Evolutionary conservation across 1,140 invertebrate species (phyloP), one percentile per base, ranked within the genome.

Genomic region (Chironomus striatipennis): DNA sequence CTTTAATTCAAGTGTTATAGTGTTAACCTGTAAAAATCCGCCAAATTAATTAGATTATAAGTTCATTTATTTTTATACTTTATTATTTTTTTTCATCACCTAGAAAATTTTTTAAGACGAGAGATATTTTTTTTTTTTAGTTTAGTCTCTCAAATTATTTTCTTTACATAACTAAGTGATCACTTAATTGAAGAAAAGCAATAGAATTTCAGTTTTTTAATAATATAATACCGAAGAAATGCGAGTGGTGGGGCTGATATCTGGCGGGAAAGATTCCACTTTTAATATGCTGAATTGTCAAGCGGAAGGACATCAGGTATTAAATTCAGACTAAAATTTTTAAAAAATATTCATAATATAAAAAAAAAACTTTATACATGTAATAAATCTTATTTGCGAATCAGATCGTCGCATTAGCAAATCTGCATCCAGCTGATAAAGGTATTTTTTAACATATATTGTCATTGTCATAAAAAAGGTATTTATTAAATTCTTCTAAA

Each of bases 261-360:
- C 96, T 85, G 98, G 98, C 79, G 98, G 98, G 75, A 99, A 99
- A 85, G 98, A 99, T 85, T 98, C 97, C 85, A 97, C 93, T 85
- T 99, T 94, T 85, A 99, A 98, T 83, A 95, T 99, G 91, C 92
- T 98, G 90, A 93, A 98, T 85, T 99, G 97, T 85, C 89, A 98
- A 78, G 91, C 91, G 79, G 93, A 95, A 81, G 97, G 97, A 43
- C 98, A 99, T 85, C 89, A 96, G 65, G 65, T 70, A 70, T 34
- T n/a, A 67, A 67, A 17, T 47, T 8, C n/a, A n/a, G n/a, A n/a
- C n/a, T n/a, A n/a, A n/a, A n/a, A n/a, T n/a, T n/a, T n/a, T n/a
- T n/a, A n/a, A n/a, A n/a, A n/a, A n/a, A n/a, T n/a, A n/a, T n/a
- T n/a, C n/a, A n/a, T n/a, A n/a, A n/a, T 1, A 47, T 47, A 5